A percentile compares a stretch with the other conserved stretches of the same genome.
Evolutionary conservation across 1,140 invertebrate genomes (phyloP).

Genomic region (Hyphantria cunea): DNA sequence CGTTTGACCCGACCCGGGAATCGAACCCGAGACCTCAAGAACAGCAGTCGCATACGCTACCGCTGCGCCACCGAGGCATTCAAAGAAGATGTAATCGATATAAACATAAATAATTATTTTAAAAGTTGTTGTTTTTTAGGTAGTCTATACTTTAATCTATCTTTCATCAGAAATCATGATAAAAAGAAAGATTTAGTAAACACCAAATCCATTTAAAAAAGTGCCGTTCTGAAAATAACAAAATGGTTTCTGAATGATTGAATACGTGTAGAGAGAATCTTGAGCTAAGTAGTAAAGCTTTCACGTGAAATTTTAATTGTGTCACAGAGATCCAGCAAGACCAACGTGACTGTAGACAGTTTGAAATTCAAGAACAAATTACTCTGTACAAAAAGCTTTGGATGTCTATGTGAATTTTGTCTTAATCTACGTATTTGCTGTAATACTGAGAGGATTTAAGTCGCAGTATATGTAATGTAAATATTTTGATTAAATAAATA

Average conservation of each 20-base stretch:
- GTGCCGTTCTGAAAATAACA: background rate
- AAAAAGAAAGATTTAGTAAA: background rate
- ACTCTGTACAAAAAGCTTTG: background rate
- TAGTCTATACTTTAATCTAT: too few species aligned
- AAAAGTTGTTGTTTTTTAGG: too few species aligned
- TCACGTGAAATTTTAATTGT: slow-evolving; percentile 46
- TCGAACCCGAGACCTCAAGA: too few species aligned
- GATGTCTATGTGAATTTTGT: background rate
- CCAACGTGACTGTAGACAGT: slow-evolving; percentile 5
- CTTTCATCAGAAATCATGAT: too few species aligned
- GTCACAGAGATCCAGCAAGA: slow-evolving; percentile 34
- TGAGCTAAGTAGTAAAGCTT: slow-evolving; percentile 29
- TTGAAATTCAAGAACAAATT: slow-evolving; percentile 38
- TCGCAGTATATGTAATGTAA: background rate
- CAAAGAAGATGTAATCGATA: too few species aligned
- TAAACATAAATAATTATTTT: too few species aligned
- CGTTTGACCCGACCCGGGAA: too few species aligned
- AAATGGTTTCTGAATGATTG: slow-evolving; percentile 1
- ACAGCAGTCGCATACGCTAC: too few species aligned
- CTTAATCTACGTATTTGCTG: background rate
- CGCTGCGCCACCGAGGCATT: too few species aligned
- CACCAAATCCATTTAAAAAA: too few species aligned
- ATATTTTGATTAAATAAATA: too few species aligned
- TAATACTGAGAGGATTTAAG: background rate
- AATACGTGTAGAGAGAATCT: background rate